These are phyloP conservation scores for Pedionomus torquatus DNA, from an alignment of 2,113 vertebrate genomes.

Conservation along the genomic window DNA sequence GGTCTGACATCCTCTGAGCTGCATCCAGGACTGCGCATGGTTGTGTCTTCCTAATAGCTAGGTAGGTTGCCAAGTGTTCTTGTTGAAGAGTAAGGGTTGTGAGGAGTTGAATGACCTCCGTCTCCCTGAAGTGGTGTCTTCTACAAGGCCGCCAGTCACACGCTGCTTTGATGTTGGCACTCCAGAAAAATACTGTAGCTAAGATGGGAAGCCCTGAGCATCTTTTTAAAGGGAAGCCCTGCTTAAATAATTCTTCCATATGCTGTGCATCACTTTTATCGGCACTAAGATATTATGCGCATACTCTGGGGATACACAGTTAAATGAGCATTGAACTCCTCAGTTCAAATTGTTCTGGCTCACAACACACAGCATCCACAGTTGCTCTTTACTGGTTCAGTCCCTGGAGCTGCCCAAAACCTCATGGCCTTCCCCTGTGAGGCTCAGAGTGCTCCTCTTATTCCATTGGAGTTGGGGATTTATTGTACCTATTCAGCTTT, in stretches of 20 bases:
- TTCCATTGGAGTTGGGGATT: background rate
- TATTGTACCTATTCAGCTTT: background rate
- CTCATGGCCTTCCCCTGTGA: background rate
- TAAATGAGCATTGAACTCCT: background rate
- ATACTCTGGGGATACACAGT: background rate
- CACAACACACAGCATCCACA: background rate
- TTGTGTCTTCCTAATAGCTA: background rate
- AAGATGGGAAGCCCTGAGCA: background rate
- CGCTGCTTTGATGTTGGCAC: background rate
- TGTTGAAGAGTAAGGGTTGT: background rate
- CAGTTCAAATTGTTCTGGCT: background rate
- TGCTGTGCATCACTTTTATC: constrained; percentile 3
- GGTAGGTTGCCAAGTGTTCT: background rate
- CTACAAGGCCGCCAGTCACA: background rate
- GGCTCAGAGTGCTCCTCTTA: background rate
- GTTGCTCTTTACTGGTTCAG: background rate
- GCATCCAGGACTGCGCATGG: background rate
- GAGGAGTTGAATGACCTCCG: background rate
- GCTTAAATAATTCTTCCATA: constrained; percentile 20
- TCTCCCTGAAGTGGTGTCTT: background rate
- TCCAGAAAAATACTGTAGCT: background rate
- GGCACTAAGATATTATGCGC: background rate
- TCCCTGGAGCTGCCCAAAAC: background rate
- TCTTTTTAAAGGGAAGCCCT: constrained; percentile 31
- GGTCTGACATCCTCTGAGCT: background rate